These are phyloP conservation scores for Watsonalla binaria DNA, from an alignment of 2,888 invertebrate species.

Conservation along the genomic window DNA sequence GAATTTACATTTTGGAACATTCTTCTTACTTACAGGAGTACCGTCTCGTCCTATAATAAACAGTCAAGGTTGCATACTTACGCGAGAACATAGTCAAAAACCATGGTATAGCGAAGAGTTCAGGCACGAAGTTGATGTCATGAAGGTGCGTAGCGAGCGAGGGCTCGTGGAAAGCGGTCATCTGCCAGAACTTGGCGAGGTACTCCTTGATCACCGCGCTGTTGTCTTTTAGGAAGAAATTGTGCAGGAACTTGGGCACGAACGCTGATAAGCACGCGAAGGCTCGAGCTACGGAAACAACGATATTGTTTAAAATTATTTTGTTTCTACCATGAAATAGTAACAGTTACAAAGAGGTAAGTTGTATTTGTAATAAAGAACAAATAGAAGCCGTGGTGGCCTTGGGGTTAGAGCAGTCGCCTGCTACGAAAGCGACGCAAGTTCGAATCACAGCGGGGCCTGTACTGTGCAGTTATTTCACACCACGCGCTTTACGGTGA, in stretches of 20 bases:
- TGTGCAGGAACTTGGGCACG: constrained; percentile 96
- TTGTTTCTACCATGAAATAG: too few relatives aligned
- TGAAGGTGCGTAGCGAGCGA: constrained; percentile 93
- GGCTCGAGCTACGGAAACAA: constrained; percentile 85
- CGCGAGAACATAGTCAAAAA: constrained; percentile 99
- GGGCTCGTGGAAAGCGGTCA: constrained; percentile 97
- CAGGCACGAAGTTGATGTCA: constrained; percentile 96
- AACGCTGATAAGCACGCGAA: constrained; percentile 97
- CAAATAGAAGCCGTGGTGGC: too few relatives aligned
- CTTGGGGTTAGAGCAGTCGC: too few relatives aligned
- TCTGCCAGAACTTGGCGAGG: constrained; percentile 96
- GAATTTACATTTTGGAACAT: neutral
- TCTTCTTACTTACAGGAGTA: neutral
- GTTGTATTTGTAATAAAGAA: too few relatives aligned
- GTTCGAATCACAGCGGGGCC: too few relatives aligned
- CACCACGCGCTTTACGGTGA: too few relatives aligned
- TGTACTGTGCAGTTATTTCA: too few relatives aligned
- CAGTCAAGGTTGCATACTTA: constrained; percentile 78
- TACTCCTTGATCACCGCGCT: constrained; percentile 98
- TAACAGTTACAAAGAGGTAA: too few relatives aligned
- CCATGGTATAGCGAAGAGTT: constrained; percentile 99
- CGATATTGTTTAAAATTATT: neutral
- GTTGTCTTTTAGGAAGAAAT: constrained; percentile 98
- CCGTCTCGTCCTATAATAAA: neutral
- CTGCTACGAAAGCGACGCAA: too few relatives aligned